Conservation (phyloP, 2,888 invertebrate species). For the Cephus pygmeus region DNA sequence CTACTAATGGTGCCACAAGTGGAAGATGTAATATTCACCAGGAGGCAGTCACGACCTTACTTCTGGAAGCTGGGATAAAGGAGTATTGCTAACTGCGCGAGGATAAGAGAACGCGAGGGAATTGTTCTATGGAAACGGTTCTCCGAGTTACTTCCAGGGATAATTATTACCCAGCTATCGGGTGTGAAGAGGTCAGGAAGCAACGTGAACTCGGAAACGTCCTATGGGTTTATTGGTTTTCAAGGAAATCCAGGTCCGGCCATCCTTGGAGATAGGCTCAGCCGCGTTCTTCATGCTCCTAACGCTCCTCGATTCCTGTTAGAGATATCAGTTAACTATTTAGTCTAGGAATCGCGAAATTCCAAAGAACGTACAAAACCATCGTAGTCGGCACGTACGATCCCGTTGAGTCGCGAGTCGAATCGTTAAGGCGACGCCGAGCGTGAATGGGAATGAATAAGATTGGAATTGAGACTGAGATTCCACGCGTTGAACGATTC, state of each 20-base stretch:
- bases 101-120: slow-evolving; percentile 19
- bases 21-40: neutral
- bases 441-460: neutral
- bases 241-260: slow-evolving; percentile 31
- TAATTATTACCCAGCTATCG: slow-evolving; percentile 44
- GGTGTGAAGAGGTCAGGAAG: slow-evolving; percentile 38
- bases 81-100: neutral
- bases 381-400: neutral
- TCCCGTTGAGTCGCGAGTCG: neutral
- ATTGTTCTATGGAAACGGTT: slow-evolving; percentile 22
- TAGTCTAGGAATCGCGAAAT: neutral
- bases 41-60: neutral
- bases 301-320: neutral
- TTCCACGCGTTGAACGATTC: neutral
- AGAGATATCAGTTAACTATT: neutral
- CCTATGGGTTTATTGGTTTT: slow-evolving; percentile 40
- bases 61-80: neutral
- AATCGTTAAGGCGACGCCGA: neutral
- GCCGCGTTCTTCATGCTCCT: neutral
- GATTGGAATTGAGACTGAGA: neutral
- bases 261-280: too few relatives aligned
- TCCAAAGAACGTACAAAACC: neutral
- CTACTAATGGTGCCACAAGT: neutral
- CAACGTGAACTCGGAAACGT: slow-evolving; percentile 21
- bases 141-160: slow-evolving; percentile 40